Conservation (phyloP, 1,140 invertebrate genomes). For the Zaprionus camerounensis region DNA sequence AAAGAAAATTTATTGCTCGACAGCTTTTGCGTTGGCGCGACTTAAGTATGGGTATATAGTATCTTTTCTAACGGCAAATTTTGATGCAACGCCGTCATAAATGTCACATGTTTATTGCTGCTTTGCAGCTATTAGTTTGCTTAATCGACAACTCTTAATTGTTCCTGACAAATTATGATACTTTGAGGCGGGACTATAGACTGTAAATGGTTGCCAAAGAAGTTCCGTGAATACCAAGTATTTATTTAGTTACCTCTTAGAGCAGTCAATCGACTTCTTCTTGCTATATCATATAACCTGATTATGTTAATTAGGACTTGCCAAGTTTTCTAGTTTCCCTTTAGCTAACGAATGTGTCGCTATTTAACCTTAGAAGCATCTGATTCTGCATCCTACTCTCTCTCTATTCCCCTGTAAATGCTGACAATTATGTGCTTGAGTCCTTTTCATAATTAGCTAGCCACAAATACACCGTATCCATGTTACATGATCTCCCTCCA, state of each 20-base stretch:
- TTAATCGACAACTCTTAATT: slow-evolving; percentile 49
- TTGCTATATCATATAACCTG: background rate
- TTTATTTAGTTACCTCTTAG: background rate
- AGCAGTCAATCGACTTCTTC: background rate
- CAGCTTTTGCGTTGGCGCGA: slow-evolving; percentile 50
- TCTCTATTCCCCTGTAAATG: background rate
- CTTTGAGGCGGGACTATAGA: background rate
- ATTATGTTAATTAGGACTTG: background rate
- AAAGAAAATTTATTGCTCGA: slow-evolving; percentile 62
- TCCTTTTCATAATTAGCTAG: slow-evolving; percentile 18
- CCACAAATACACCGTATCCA: slow-evolving; percentile 48
- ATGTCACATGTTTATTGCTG: slow-evolving; percentile 54
- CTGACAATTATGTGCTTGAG: slow-evolving; percentile 12
- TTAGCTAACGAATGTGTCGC: background rate
- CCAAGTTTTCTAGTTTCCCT: background rate
- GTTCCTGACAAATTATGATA: slow-evolving; percentile 34
- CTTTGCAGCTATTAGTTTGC: slow-evolving; percentile 38
- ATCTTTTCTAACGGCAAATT: slow-evolving; percentile 53
- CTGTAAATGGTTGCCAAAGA: background rate
- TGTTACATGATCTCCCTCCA: slow-evolving; percentile 14
- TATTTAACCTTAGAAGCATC: background rate
- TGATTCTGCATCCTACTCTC: background rate
- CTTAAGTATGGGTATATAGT: slow-evolving; percentile 23
- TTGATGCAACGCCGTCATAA: slow-evolving; percentile 51
- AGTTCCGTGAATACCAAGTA: background rate